These are phyloP conservation scores for Drosophila niveifrons DNA, from an alignment of 2,888 invertebrate species.

Conservation along the genomic window DNA sequence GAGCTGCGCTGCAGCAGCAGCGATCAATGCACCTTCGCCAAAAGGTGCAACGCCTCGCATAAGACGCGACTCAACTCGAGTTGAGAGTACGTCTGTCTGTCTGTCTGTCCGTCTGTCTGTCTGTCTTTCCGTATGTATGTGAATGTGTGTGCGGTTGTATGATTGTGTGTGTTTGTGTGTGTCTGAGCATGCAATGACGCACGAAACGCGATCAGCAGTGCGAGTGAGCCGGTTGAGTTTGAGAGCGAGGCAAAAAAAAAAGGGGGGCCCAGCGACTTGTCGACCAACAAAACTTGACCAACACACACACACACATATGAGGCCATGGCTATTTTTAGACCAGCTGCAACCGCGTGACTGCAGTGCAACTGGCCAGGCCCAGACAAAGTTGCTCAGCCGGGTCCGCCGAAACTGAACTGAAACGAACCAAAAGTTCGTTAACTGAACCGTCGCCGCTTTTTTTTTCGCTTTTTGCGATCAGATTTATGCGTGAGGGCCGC, in stretches of 20 bases:
- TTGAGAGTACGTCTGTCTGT: conserved; percentile 18
- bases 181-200: conserved; percentile 75
- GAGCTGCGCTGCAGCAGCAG: conserved; percentile 49
- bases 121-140: conserved; percentile 21
- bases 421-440: conserved; percentile 31
- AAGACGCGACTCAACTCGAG: conserved; percentile 34
- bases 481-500: conserved; percentile 73
- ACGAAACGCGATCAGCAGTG: conserved; percentile 75
- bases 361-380: conserved; percentile 47
- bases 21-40: conserved; percentile 78
- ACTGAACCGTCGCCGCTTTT: conserved; percentile 19
- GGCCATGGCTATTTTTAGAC: conserved; percentile 70
- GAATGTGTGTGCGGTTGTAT: neutral
- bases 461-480: conserved; percentile 47
- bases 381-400: conserved; percentile 45
- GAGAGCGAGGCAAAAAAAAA: neutral
- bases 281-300: conserved; percentile 67
- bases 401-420: conserved; percentile 11
- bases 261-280: conserved; percentile 33
- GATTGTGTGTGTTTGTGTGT: conserved; percentile 18
- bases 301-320: conserved; percentile 59
- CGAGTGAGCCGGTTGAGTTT: conserved; percentile 20
- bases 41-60: conserved; percentile 76
- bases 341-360: conserved; percentile 20
- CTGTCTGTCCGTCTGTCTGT: conserved; percentile 6